A percentile compares a stretch with the other conserved stretches of the same genome.
phyloP scores from a whole-genome alignment of 2,888 invertebrate species.

The Athalia circularis region DNA sequence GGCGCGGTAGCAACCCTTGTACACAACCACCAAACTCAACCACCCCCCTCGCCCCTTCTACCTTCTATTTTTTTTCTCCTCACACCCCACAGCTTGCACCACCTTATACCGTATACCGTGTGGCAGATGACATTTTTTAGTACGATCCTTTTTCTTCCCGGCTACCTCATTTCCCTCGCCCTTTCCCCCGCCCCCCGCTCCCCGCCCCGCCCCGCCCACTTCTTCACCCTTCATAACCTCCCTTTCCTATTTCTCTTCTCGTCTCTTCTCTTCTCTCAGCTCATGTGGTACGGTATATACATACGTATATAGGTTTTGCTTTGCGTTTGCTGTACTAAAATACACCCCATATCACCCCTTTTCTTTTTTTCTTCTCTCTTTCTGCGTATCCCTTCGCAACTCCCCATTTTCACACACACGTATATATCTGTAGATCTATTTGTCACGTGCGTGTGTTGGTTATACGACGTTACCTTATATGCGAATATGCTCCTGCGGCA shows the following conservation, averaged over 20 bases:
- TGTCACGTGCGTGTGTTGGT: no score
- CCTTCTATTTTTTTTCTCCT: not conserved
- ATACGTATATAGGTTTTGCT: slow-evolving; percentile 12
- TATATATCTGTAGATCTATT: no score
- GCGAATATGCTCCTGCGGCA: no score
- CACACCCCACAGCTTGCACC: not conserved
- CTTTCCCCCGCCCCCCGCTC: no score
- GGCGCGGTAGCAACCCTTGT: no score
- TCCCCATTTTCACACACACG: no score
- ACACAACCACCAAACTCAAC: no score
- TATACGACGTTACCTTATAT: no score
- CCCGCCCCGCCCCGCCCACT: no score
- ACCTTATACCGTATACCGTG: not conserved
- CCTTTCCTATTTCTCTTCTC: no score
- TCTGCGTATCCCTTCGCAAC: not conserved
- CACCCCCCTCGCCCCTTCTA: no score
- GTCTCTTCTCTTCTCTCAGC: no score
- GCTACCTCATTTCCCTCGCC: not conserved
- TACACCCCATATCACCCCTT: not conserved
- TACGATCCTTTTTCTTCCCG: slow-evolving; percentile 12
- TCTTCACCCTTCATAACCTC: not conserved
- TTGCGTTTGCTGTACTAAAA: not conserved
- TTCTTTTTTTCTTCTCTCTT: not conserved
- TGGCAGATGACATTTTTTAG: slow-evolving; percentile 33
- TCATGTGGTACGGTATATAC: not conserved